phyloP scores from a whole-genome alignment of 2,113 vertebrate species.

The Ascaphus truei region DNA sequence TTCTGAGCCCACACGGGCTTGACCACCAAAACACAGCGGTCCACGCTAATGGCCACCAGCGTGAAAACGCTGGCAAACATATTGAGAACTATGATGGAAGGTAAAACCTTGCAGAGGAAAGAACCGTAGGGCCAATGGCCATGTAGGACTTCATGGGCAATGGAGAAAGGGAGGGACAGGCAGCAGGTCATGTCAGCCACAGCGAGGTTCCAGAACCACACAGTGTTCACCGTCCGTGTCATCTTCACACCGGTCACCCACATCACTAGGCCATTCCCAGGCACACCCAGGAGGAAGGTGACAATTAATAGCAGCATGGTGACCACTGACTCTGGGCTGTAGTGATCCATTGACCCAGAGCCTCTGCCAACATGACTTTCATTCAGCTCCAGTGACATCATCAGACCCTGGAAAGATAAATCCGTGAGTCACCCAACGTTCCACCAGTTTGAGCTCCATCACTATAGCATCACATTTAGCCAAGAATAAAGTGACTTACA shows the following conservation, averaged over 20 bases:
- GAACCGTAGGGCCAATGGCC: slow-evolving; percentile 65
- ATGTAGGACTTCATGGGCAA: slow-evolving; percentile 53
- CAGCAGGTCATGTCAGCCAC: slow-evolving; percentile 71
- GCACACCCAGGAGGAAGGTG: slow-evolving; percentile 61
- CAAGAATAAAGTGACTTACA: too few species aligned
- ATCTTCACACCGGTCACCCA: slow-evolving; percentile 72
- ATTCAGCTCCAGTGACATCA: too few species aligned
- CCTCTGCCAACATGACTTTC: too few species aligned
- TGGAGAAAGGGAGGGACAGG: slow-evolving; percentile 63
- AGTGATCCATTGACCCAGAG: neutral
- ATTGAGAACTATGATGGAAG: slow-evolving; percentile 62
- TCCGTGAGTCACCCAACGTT: neutral
- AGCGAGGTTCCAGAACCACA: slow-evolving; percentile 76
- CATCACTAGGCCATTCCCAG: slow-evolving; percentile 70
- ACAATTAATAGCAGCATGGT: slow-evolving; percentile 52
- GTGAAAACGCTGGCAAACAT: slow-evolving; percentile 79
- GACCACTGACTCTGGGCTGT: slow-evolving; percentile 11
- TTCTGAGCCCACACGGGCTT: slow-evolving; percentile 78
- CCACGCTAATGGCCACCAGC: slow-evolving; percentile 63
- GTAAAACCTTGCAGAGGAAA: slow-evolving; percentile 68
- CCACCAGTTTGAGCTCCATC: too few species aligned
- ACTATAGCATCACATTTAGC: too few species aligned
- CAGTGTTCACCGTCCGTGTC: slow-evolving; percentile 63
- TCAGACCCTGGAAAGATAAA: neutral
- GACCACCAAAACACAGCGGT: slow-evolving; percentile 66